phyloP scores from a whole-genome alignment of 2,113 vertebrate species.

The Amia ocellicauda region DNA sequence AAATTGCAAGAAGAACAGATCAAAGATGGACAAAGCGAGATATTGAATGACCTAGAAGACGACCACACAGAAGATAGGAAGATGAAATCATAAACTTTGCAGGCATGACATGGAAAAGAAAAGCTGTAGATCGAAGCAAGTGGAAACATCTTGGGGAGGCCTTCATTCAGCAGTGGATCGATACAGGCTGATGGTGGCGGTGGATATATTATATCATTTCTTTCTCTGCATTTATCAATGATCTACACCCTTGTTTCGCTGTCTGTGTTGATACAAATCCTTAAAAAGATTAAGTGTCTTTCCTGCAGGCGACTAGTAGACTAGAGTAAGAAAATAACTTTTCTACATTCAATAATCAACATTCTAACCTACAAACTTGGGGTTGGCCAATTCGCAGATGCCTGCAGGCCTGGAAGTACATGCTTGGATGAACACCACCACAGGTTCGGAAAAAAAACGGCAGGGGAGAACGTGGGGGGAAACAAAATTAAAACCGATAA shows the following conservation, averaged over 20 bases:
- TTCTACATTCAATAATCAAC: background rate
- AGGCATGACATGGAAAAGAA: background rate
- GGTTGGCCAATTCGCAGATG: background rate
- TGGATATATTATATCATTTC: background rate
- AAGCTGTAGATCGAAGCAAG: no score
- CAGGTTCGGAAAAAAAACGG: background rate
- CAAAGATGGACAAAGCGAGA: no score
- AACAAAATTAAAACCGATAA: no score
- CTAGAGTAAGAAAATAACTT: background rate
- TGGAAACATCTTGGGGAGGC: no score
- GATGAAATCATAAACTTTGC: no score
- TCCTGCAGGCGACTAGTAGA: background rate
- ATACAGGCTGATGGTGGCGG: background rate
- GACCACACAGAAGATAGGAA: no score
- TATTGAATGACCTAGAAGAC: no score
- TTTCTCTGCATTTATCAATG: background rate
- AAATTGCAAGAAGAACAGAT: no score
- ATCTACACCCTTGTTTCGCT: background rate
- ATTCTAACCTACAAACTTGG: background rate
- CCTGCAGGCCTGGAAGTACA: background rate
- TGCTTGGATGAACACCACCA: background rate
- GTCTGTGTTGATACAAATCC: background rate
- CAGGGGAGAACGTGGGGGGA: background rate
- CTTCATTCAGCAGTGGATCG: no score
- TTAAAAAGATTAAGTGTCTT: background rate